phyloP scores from a whole-genome alignment of 1,140 invertebrate species.

The Nymphalis io region DNA sequence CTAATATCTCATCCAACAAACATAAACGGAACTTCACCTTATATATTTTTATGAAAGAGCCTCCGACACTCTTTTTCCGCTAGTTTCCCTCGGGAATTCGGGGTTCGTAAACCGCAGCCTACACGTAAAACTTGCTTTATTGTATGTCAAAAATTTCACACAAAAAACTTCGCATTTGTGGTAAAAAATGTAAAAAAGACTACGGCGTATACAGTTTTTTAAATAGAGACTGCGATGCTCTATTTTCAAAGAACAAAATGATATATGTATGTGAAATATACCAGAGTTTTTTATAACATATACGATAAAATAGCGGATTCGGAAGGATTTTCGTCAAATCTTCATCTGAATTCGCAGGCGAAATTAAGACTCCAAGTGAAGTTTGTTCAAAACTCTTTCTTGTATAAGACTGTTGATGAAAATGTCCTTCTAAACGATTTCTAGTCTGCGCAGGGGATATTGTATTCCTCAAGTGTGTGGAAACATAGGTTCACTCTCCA shows the following conservation, averaged over 20 bases:
- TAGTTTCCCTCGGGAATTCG: constrained; percentile 25
- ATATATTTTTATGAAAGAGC: constrained; percentile 18
- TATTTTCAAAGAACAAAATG: constrained; percentile 8
- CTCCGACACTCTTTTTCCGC: constrained; percentile 26
- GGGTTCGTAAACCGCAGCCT: constrained; percentile 21
- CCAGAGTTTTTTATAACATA: neutral
- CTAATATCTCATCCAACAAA: constrained; percentile 17
- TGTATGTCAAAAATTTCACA: constrained; percentile 33
- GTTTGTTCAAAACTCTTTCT: too few species aligned
- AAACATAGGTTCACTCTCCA: too few species aligned
- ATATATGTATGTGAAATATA: neutral
- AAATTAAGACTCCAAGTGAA: too few species aligned
- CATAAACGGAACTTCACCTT: constrained; percentile 18
- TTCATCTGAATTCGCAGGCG: too few species aligned
- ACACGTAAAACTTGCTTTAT: constrained; percentile 28
- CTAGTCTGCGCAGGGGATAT: too few species aligned
- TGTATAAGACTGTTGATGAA: too few species aligned
- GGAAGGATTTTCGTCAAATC: too few species aligned
- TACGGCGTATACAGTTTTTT: neutral
- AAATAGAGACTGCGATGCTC: neutral
- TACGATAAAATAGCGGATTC: too few species aligned
- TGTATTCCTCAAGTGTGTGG: too few species aligned
- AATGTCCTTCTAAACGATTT: too few species aligned
- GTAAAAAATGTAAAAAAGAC: constrained; percentile 5
- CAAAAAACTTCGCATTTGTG: constrained; percentile 28